These are phyloP conservation scores for Tachina lurida DNA, from an alignment of 2,888 invertebrate species.

Conservation along the genomic window DNA sequence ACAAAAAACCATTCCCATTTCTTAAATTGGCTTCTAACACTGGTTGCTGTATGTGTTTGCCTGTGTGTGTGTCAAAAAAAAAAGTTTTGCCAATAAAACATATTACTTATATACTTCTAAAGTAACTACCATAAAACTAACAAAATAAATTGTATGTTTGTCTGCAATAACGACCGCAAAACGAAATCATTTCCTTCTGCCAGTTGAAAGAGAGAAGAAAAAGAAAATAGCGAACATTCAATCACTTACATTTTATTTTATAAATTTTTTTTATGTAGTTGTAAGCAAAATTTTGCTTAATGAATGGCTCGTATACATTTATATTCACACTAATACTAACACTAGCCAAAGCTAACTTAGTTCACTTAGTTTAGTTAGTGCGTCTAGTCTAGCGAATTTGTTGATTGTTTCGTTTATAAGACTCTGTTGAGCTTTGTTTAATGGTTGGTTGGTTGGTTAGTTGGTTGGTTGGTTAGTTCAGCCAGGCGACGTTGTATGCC, in stretches of 20 bases:
- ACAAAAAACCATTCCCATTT: conserved; percentile 12
- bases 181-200: conserved; percentile 12
- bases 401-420: conserved; percentile 1
- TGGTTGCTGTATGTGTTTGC: neutral
- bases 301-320: conserved; percentile 2
- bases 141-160: conserved; percentile 25
- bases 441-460: conserved; percentile 9
- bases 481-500: conserved; percentile 31
- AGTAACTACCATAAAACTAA: neutral
- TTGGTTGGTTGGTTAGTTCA: conserved; percentile 22
- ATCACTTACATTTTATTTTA: neutral
- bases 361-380: conserved; percentile 13
- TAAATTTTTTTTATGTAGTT: conserved; percentile 17
- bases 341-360: neutral
- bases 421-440: neutral
- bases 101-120: conserved; percentile 27
- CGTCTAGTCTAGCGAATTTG: neutral
- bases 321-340: neutral
- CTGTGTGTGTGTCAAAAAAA: neutral
- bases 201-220: conserved; percentile 1
- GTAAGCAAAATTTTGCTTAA: conserved; percentile 36
- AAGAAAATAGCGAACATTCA: conserved; percentile 3
- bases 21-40: neutral
- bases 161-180: conserved; percentile 45
- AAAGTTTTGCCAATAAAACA: conserved; percentile 18